These are phyloP conservation scores for Pogona vitticeps DNA, from an alignment of 2,113 vertebrate species.

Conservation along the genomic window DNA sequence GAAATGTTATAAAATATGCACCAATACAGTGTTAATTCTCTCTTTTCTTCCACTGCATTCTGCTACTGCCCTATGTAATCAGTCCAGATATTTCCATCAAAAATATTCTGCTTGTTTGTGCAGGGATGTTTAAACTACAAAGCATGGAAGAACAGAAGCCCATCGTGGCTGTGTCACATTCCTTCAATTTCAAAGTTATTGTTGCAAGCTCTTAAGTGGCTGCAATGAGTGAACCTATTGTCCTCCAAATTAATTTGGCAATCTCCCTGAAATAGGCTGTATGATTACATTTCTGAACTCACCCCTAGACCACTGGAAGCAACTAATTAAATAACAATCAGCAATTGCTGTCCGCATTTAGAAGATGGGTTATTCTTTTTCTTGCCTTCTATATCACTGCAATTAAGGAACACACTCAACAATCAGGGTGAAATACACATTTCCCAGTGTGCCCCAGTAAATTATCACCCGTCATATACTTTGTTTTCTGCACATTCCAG, in stretches of 20 bases:
- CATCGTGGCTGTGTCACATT: constrained; percentile 13
- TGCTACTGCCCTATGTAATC: background rate
- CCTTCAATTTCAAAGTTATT: constrained; percentile 59
- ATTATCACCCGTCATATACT: constrained; percentile 72
- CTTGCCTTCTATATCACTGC: constrained; percentile 71
- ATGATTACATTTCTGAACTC: constrained; percentile 76
- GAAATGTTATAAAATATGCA: background rate
- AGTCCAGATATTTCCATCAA: background rate
- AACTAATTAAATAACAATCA: constrained; percentile 83
- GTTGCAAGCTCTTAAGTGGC: constrained; percentile 68
- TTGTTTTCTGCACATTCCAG: constrained; percentile 60
- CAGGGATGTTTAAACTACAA: background rate
- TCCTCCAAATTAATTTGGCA: constrained; percentile 76
- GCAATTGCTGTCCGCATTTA: constrained; percentile 60
- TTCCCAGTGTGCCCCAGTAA: constrained; percentile 75
- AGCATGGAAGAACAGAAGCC: constrained; percentile 3
- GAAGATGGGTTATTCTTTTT: constrained; percentile 71
- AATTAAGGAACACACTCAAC: constrained; percentile 77
- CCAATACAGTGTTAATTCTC: background rate
- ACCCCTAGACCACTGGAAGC: constrained; percentile 77
- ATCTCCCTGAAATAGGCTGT: constrained; percentile 70
- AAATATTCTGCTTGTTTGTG: background rate
- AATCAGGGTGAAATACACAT: constrained; percentile 78
- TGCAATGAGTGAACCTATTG: constrained; percentile 69
- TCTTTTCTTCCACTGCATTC: background rate